Base-by-base conservation (phyloP, 2,113 vertebrate genomes). In the Dipodomys spectabilis region DNA sequence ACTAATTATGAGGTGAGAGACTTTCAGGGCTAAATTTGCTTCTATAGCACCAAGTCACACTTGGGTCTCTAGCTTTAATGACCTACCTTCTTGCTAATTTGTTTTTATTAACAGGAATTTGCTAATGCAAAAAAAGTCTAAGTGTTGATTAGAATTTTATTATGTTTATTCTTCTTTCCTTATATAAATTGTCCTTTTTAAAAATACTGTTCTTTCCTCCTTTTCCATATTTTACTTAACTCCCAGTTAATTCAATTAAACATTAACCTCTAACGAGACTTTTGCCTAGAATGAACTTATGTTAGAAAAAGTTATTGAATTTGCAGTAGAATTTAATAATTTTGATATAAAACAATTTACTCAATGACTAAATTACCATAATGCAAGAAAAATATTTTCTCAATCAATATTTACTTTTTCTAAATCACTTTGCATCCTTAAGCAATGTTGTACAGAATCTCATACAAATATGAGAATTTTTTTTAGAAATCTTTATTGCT, bases 1-100 rank as follows among this genome's bases (percentile, higher is more conserved):
- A 72, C 15, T 77, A 81, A 32, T 93, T 72, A 57, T n/a, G 25
- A 91, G 68, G 80, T 86, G 90, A 72, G 35, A 94, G 92, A 89
- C 73, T 32, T 15, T 65, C 28, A 79, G 9, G 8, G 16, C 62
- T 94, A 91, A 87, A 90, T 69, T 80, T 57, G 11, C 7, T 65
- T 65, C 65, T 30, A 23, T 79, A 72, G 78, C 67, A 86, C 44
- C 71, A 77, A 2, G n/a, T 73, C 62, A 82, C 19, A 30, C 44
- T 88, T 92, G 6, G 8, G 75, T 79, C 80, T 28, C 45, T 45
- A 60, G 11, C 28, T 27, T 39, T 68, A 16, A 0, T 35, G 20
- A 91, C 16, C 23, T 57, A 44, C 4, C 16, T 39, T 35, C 11
- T 23, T 35, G 67, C 22, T 53, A 20, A 20, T 11, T 53, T 62